Evolutionary conservation across 1,140 invertebrate genomes (phyloP), one percentile per base, ranked within the genome.

Genomic region (Drosophila malerkotliana): DNA sequence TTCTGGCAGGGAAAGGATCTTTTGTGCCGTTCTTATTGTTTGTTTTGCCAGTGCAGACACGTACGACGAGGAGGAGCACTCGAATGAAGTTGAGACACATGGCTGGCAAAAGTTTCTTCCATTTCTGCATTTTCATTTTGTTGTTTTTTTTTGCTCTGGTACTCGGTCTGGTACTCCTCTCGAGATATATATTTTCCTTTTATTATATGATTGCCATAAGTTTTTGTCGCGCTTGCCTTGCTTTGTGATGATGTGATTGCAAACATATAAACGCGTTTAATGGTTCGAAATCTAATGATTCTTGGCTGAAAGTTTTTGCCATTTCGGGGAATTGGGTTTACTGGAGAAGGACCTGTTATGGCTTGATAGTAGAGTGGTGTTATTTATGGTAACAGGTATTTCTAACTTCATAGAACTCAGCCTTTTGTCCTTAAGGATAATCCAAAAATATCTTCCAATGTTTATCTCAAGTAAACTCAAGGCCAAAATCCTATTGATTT

Each of bases 171-270:
- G 3, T 73, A 21, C 49, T 32, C 21, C 30, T 14, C 14, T 39
- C 14, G 32, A 37, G 67, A 24, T 73, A 72, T 73, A 72, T 73
- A 72, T 73, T 73, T 74, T 74, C 15, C 44, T 74, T 74, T 74
- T 74, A 74, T 74, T 73, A 73, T 73, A 73, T 73, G 71, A 73
- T 73, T 73, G 71, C 69, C 71, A 73, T 73, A 73, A 73, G 71
- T 73, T 73, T 62, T 73, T 73, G 71, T 73, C 68, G 71, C 68
- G 58, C 56, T 72, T 49, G 68, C 45, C 62, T 63, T 73, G 71
- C 69, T 73, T 73, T 73, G 51, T 62, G 55, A 72, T 72, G 67
- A 71, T 71, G 49, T 68, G 67, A 72, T 52, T 72, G 63, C 53
- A 58, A 68, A 68, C 47, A 58, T 57, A 72, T 63, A 73, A 73